Conservation (phyloP, 2,113 vertebrate species). For the Romanogobio albipinnatus region DNA sequence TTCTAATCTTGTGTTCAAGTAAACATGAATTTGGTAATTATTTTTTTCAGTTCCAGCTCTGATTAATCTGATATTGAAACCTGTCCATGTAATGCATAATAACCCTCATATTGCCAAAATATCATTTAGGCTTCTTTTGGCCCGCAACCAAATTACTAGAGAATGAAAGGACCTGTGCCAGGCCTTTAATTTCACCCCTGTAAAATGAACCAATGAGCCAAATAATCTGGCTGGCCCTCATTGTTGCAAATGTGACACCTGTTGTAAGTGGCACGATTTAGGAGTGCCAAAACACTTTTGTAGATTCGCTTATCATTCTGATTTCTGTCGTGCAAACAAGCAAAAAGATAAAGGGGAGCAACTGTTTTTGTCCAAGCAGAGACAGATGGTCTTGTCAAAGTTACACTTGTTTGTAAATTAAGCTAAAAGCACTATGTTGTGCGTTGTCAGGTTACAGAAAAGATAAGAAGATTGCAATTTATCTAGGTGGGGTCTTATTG, state of each 20-base stretch:
- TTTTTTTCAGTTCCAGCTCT: conserved; percentile 33
- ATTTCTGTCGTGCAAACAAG: conserved; percentile 24
- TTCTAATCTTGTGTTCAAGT: neutral
- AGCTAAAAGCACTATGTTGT: neutral
- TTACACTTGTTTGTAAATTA: conserved; percentile 8
- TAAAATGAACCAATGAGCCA: conserved; percentile 59
- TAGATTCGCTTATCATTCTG: neutral
- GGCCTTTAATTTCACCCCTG: conserved; percentile 52
- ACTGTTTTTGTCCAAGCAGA: neutral
- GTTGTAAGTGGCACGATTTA: conserved; percentile 54
- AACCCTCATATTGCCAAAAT: conserved; percentile 47
- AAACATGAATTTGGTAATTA: conserved; percentile 26
- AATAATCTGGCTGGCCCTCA: conserved; percentile 54
- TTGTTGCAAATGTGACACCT: conserved; percentile 57
- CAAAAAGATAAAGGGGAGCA: neutral
- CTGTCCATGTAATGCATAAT: conserved; percentile 48
- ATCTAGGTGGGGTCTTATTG: neutral
- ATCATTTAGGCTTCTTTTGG: conserved; percentile 52
- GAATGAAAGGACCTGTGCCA: conserved; percentile 52
- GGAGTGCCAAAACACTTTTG: conserved; percentile 25
- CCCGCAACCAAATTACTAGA: conserved; percentile 45
- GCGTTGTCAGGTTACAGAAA: neutral
- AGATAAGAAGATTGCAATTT: conserved; percentile 8
- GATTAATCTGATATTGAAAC: conserved; percentile 51
- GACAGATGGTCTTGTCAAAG: conserved; percentile 30